phyloP scores from a whole-genome alignment of 2,797 vertebrate species.

The Onychomys arenicola region DNA sequence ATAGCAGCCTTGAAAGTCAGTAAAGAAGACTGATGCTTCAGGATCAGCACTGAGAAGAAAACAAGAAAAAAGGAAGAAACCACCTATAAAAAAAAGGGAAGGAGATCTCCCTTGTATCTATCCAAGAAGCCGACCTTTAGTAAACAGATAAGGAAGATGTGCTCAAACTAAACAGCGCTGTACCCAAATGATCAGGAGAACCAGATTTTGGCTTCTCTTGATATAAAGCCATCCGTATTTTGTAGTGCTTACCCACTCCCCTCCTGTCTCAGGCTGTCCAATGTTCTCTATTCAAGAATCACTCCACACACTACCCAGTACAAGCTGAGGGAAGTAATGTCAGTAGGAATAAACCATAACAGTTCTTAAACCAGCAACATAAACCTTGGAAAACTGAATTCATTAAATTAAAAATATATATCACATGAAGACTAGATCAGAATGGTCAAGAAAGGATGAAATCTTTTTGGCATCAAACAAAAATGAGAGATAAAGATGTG shows the following conservation, averaged over 20 bases:
- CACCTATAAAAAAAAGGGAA: constrained; percentile 13
- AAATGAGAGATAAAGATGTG: neutral
- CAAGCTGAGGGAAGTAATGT: neutral
- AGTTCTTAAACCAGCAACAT: neutral
- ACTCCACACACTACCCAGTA: neutral
- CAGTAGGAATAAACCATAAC: neutral
- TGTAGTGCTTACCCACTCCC: neutral
- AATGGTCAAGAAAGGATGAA: constrained; percentile 19
- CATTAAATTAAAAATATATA: neutral
- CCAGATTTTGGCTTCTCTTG: neutral
- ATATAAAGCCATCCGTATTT: neutral
- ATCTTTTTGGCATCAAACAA: neutral
- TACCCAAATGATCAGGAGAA: neutral
- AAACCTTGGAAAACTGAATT: neutral
- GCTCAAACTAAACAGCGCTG: neutral
- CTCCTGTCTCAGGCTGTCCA: neutral
- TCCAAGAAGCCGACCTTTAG: neutral
- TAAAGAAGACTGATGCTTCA: neutral
- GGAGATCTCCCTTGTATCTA: neutral
- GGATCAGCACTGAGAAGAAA: neutral
- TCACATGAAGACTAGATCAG: neutral
- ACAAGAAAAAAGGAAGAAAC: neutral
- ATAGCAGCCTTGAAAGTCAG: neutral
- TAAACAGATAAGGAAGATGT: neutral
- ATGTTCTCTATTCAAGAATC: neutral